Base-by-base conservation (phyloP, 2,888 invertebrate genomes). In the Athetis lepigone region DNA sequence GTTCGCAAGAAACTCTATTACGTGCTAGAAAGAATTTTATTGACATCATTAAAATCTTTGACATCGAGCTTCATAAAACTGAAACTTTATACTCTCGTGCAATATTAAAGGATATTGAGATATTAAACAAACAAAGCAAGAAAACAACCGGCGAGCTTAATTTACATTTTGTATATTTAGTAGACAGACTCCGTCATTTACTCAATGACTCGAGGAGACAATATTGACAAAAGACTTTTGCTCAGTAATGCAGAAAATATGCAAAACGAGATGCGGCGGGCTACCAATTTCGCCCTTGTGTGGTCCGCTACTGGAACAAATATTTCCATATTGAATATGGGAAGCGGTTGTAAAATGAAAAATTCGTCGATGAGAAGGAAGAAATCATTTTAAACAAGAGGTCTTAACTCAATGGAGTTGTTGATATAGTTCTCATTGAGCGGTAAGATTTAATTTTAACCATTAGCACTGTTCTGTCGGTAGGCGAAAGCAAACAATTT, bases 191-290 rank as follows among this genome's bases (percentile, higher is more conserved):
- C 72, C 79, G 87, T 88, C 87, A 88, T 88, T 89, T 89, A 85
- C 81, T 80, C 88, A 89, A 89, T 90, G 89, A 89, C 78, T 88
- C 87, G 87, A 79, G 80, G 76, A 88, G 88, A 88, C 91, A 91
- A 92, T 92, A 93, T 94, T 94, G 93, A 93, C 92, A 92, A 93
- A 92, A 90, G 89, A 88, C 88, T 88, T 85, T 88, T 82, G 88
- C 82, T 86, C 85, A 83, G 88, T 91, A 90, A 92, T 92, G 91
- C 90, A 90, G 89, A 90, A 92, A 92, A 92, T 92, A 93, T 93
- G 92, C 91, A 93, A 92, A 93, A 86, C 85, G 81, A 89, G 82
- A 87, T 80, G 82, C 83, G 69, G 65, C 78, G 75, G 79, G 78
- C 87, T 83, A 85, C 86, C 87, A 84, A 89, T 87, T 87, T 86